Evolutionary conservation across 2,797 vertebrate genomes (phyloP).

Genomic region (Catharus ustulatus): DNA sequence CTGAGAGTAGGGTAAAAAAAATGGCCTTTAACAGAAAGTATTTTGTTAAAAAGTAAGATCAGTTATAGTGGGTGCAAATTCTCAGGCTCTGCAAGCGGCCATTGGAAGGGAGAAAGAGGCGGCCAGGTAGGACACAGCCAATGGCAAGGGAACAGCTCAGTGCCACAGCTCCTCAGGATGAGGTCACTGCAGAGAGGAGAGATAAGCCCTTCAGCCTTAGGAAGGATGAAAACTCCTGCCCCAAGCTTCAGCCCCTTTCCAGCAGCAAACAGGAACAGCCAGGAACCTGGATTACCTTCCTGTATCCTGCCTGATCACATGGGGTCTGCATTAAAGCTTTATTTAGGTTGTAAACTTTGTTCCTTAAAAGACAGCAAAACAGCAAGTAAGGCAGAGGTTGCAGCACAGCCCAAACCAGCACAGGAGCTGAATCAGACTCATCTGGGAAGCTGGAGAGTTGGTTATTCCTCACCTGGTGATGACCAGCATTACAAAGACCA

Average conservation of each 20-base stretch:
- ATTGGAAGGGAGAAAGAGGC: background rate
- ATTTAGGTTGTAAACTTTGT: background rate
- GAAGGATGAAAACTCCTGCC: background rate
- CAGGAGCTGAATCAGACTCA: background rate
- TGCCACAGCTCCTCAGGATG: background rate
- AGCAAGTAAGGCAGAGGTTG: background rate
- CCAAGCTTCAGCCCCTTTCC: background rate
- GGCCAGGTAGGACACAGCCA: constrained; percentile 8
- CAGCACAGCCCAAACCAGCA: background rate
- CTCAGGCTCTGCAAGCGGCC: background rate
- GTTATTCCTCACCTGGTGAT: background rate
- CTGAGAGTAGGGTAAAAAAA: accelerated
- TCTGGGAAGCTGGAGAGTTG: background rate
- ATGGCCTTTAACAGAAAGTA: background rate
- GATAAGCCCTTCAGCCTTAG: background rate
- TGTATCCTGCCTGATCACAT: background rate
- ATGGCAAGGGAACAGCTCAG: constrained; percentile 18
- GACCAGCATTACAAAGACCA: background rate
- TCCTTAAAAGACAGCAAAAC: background rate
- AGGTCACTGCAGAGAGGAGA: background rate
- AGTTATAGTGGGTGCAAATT: background rate
- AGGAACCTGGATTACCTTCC: background rate
- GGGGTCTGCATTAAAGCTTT: background rate
- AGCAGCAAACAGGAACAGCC: background rate
- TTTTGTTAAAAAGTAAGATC: background rate